Evolutionary conservation across 1,140 invertebrate species (phyloP).

Genomic region (Planococcus citri): DNA sequence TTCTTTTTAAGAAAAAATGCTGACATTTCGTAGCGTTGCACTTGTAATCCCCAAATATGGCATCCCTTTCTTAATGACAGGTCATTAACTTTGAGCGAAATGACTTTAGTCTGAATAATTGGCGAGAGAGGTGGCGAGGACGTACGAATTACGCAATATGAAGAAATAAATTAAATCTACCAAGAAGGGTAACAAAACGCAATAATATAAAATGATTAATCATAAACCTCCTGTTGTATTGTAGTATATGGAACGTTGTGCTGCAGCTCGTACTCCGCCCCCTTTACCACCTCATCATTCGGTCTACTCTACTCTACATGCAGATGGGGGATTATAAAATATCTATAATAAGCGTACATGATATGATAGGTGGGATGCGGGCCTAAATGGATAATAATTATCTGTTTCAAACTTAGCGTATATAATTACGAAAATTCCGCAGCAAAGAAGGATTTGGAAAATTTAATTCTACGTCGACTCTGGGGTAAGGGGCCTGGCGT

Average conservation of each 20-base stretch:
- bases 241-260: too few species aligned
- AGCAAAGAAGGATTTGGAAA: neutral
- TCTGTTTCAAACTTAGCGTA: neutral
- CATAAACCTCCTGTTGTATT: neutral
- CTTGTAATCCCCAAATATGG: too few species aligned
- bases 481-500: too few species aligned
- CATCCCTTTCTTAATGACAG: slow-evolving; percentile 6
- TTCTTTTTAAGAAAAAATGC: too few species aligned
- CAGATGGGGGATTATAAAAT: neutral
- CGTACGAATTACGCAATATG: neutral
- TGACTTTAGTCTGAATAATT: neutral
- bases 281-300: too few species aligned
- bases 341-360: neutral
- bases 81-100: neutral
- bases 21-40: too few species aligned
- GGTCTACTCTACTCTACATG: too few species aligned
- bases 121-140: too few species aligned
- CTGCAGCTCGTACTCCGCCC: too few species aligned
- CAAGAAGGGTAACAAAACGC: neutral
- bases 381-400: neutral
- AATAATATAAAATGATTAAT: slow-evolving; percentile 9
- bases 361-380: neutral
- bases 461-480: neutral
- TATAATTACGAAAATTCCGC: neutral
- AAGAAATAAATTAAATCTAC: neutral